Conservation (phyloP, 2,888 invertebrate genomes). For the Xestia xanthographa region DNA sequence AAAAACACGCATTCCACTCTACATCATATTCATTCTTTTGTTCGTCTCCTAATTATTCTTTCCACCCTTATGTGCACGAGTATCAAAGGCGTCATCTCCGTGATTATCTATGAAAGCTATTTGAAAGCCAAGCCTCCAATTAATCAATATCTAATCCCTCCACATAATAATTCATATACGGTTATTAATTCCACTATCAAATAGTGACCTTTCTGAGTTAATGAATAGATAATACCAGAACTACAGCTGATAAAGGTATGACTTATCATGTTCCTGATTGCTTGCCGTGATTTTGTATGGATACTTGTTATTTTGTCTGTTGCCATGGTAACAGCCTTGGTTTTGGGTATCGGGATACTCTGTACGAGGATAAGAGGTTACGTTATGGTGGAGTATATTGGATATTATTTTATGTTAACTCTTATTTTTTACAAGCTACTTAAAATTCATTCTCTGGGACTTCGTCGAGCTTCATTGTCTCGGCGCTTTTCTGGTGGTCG, state of each 20-base stretch:
- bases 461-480: too few relatives aligned
- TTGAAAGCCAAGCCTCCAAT: slow-evolving; percentile 1
- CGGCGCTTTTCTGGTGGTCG: too few relatives aligned
- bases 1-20: not conserved
- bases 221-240: slow-evolving; percentile 64
- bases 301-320: slow-evolving; percentile 54
- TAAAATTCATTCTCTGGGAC: too few relatives aligned
- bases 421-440: not conserved
- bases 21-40: not conserved
- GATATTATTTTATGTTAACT: not conserved
- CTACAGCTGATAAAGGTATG: slow-evolving; percentile 54
- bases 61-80: too few relatives aligned
- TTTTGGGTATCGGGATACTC: slow-evolving; percentile 19
- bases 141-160: slow-evolving; percentile 32
- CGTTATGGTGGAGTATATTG: not conserved
- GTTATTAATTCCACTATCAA: slow-evolving; percentile 56
- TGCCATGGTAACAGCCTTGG: slow-evolving; percentile 46
- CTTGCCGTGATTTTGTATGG: slow-evolving; percentile 46
- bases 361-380: not conserved
- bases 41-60: not conserved
- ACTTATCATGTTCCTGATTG: slow-evolving; percentile 44
- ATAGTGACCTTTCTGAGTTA: slow-evolving; percentile 53
- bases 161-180: slow-evolving; percentile 48
- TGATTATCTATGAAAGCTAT: not conserved
- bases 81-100: not conserved